A percentile compares a stretch with the other conserved stretches of the same genome.
phyloP scores from a whole-genome alignment of 2,113 vertebrate genomes.

The Mirza zaza region DNA sequence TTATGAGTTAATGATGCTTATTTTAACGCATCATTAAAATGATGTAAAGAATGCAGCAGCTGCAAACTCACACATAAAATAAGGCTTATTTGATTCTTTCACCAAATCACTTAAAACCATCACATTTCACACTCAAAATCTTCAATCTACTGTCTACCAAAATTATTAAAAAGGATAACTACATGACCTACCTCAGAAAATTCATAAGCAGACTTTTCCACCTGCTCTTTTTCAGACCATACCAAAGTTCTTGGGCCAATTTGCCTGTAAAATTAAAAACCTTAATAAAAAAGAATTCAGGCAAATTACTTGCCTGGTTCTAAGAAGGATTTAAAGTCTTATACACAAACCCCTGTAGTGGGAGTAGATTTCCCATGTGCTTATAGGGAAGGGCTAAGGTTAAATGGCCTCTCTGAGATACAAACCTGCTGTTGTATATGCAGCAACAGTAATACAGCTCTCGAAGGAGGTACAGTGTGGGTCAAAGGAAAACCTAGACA shows the following conservation, averaged over 20 bases:
- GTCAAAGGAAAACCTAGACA: background rate
- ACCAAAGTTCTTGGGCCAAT: conserved; percentile 94
- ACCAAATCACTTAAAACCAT: background rate
- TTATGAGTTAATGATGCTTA: background rate
- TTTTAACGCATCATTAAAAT: conserved; percentile 42
- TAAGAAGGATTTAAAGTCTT: background rate
- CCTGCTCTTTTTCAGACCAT: conserved; percentile 96
- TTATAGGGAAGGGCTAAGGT: background rate
- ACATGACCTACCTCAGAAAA: conserved; percentile 93
- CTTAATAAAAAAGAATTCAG: background rate
- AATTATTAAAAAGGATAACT: background rate
- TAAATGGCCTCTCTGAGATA: background rate
- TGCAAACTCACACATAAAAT: background rate
- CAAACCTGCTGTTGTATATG: background rate
- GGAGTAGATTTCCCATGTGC: background rate
- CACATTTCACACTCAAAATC: background rate
- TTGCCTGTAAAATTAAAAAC: conserved; percentile 85
- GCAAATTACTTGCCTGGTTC: background rate
- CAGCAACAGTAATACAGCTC: rapidly evolving
- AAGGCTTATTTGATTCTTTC: background rate
- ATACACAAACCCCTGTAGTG: background rate
- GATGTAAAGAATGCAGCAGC: background rate
- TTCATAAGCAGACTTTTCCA: conserved; percentile 94
- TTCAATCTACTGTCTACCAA: background rate
- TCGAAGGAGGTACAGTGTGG: background rate